Conservation (phyloP, 2,113 vertebrate genomes). For the Tragelaphus strepsiceros region DNA sequence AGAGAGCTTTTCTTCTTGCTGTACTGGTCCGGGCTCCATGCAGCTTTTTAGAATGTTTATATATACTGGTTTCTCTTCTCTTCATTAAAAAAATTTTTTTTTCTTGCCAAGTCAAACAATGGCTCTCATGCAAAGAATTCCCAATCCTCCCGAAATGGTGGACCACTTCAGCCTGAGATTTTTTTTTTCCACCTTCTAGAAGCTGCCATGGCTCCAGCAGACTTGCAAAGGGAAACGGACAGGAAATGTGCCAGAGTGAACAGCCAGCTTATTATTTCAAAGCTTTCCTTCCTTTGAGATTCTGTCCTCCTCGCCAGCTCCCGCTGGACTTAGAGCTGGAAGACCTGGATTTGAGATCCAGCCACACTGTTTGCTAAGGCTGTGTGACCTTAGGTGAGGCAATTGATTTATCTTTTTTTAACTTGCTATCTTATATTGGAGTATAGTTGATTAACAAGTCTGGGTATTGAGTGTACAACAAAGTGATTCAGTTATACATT, state of each 20-base stretch:
- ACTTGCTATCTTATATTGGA: not conserved
- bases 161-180: not conserved
- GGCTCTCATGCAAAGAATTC: conserved; percentile 64
- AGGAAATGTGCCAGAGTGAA: not conserved
- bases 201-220: conserved; percentile 5
- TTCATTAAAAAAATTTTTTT: conserved; percentile 58
- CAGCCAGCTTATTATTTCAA: not conserved
- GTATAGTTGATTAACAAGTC: not conserved
- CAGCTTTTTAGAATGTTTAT: conserved; percentile 14
- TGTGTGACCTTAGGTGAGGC: not conserved
- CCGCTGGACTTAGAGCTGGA: not conserved
- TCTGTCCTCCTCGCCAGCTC: not conserved
- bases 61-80: conserved; percentile 29
- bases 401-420: not conserved
- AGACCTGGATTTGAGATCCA: not conserved
- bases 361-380: not conserved
- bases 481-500: not conserved
- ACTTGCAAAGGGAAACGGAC: not conserved
- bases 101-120: conserved; percentile 70
- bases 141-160: conserved; percentile 37
- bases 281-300: not conserved
- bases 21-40: not conserved
- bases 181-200: conserved; percentile 39
- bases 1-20: conserved; percentile 59
- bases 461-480: not conserved